Percentiles rank a stretch among this genome's conserved stretches.
Evolutionary conservation across 2,888 invertebrate species (phyloP).

Genomic region (Phaedon cochleariae): DNA sequence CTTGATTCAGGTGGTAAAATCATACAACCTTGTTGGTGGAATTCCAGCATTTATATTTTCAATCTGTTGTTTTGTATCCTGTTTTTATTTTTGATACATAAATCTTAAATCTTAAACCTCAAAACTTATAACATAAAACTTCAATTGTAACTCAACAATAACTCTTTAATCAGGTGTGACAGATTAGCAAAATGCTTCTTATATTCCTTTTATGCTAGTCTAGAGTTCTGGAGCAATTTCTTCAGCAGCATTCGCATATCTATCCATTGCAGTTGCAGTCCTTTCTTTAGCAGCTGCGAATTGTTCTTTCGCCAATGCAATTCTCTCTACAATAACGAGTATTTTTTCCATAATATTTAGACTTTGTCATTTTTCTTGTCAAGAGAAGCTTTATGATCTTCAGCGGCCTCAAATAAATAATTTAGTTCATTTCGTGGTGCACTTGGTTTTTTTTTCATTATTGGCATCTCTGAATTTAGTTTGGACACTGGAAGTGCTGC

Average conservation of each 20-base stretch:
- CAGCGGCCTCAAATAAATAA: constrained; percentile 18
- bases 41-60: no score
- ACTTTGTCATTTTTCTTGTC: constrained; percentile 13
- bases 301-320: not conserved
- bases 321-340: not conserved
- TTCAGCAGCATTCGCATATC: not conserved
- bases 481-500: no score
- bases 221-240: not conserved
- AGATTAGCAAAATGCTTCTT: not conserved
- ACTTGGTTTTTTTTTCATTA: no score
- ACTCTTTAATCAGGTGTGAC: no score
- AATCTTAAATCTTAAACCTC: no score
- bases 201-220: not conserved
- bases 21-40: no score
- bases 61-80: no score
- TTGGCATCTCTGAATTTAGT: no score
- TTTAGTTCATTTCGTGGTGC: constrained; percentile 14
- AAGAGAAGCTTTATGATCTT: not conserved
- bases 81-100: no score
- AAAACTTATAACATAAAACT: no score
- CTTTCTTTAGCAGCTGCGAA: constrained; percentile 5
- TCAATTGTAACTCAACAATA: no score
- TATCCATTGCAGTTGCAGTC: constrained; percentile 1
- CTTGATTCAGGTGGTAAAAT: no score
- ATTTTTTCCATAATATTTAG: constrained; percentile 4